Evolutionary conservation across 2,113 vertebrate genomes (phyloP), one percentile per base, ranked within the genome.

Genomic region (Aptenodytes patagonicus): DNA sequence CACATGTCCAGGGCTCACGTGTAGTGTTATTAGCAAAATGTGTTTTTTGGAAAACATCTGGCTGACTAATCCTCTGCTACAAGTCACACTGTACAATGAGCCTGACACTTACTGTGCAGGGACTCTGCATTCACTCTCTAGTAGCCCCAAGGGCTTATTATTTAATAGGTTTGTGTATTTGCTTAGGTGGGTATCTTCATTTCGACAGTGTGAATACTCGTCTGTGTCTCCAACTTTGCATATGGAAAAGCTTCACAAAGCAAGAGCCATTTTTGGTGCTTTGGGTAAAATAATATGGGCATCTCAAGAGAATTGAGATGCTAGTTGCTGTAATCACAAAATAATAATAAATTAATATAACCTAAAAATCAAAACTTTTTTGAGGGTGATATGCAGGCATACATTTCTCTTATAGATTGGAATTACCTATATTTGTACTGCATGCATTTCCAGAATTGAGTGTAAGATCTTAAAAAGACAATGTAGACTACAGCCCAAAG

Each of bases 301-400:
- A 16, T 34, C 66, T 79, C 77, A 47, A 73, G 47, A 68, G 4
- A 40, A 92, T 1, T 32, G n/a, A 86, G n/a, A 38, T 46, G 6
- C 13, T 72, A 51, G 51, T 40, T 81, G 10, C 21, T 84, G 10
- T 66, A 83, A 54, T 75, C 20, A 79, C 20, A 64, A 89, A 89
- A 81, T 75, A 91, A 52, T 70, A 21, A 69, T 60, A 47, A 52
- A 40, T 57, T 46, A 46, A 22, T 60, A 38, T 11, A 70, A 10
- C 2, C 7, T 55, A 38, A 90, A 6, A 34, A 49, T 80, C 28
- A 73, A 87, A 95, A 71, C 2, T 34, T 62, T 40, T 8, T 9
- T 66, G 28, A 2, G 0, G 10, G 17, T 71, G 29, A 62, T 71
- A 55, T 5, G 1, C 22, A 52, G 32, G 9, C 8, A 44, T 17